These are phyloP conservation scores for Lepidochitona cinerea DNA, from an alignment of 2,888 invertebrate genomes.

Conservation along the genomic window DNA sequence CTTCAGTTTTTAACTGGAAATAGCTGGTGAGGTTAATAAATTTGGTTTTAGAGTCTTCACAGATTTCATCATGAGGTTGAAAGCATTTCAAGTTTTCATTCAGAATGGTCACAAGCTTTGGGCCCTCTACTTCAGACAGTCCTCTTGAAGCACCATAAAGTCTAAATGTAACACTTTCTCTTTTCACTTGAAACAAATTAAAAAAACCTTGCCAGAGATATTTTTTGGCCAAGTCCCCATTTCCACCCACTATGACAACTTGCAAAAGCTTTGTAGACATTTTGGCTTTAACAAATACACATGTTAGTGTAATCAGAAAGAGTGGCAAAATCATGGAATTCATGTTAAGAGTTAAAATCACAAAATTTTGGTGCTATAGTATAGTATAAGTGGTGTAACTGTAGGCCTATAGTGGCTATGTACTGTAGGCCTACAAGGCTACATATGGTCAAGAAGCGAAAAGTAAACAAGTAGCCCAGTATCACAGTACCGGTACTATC, in stretches of 20 bases:
- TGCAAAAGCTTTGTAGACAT: slow-evolving; percentile 36
- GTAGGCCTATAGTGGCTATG: too few species aligned
- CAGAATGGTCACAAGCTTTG: slow-evolving; percentile 46
- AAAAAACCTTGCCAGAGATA: slow-evolving; percentile 66
- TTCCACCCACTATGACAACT: slow-evolving; percentile 54
- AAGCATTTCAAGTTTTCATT: slow-evolving; percentile 45
- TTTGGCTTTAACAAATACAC: too few species aligned
- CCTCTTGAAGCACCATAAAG: slow-evolving; percentile 54
- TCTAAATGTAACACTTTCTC: slow-evolving; percentile 43
- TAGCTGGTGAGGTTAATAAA: slow-evolving; percentile 56
- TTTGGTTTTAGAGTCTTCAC: slow-evolving; percentile 42
- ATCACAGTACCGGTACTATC: too few species aligned
- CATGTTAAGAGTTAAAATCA: too few species aligned
- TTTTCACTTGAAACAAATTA: slow-evolving; percentile 27
- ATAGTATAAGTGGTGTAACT: too few species aligned
- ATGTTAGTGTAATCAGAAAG: too few species aligned
- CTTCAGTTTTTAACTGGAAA: slow-evolving; percentile 46
- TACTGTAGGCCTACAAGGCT: too few species aligned
- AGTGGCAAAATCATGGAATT: too few species aligned
- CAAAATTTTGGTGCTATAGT: too few species aligned
- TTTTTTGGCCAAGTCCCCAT: slow-evolving; percentile 66
- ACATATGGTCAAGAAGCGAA: too few species aligned
- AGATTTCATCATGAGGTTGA: slow-evolving; percentile 35
- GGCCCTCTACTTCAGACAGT: slow-evolving; percentile 36
- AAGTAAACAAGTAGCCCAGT: too few species aligned